Percentiles rank a stretch among this genome's conserved stretches.
Evolutionary conservation across 1,140 invertebrate genomes (phyloP).

Genomic region (Magallana ariakensis): DNA sequence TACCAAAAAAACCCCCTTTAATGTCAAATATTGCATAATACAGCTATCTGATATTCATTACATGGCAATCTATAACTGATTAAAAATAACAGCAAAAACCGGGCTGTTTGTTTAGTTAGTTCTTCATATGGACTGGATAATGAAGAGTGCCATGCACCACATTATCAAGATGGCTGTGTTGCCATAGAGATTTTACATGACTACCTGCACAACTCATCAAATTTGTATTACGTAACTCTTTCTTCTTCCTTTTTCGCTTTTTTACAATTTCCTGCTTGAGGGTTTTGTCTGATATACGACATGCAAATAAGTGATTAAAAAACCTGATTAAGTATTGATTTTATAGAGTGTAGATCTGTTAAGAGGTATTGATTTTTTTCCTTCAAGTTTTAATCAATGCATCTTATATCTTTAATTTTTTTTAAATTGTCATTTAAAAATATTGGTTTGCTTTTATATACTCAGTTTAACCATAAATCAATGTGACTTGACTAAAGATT

Average conservation of each 20-base stretch:
- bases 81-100: not conserved
- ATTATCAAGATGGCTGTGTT: slow-evolving; percentile 7
- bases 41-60: slow-evolving; percentile 8
- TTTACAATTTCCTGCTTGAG: not conserved
- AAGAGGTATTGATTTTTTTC: not conserved
- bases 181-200: not conserved
- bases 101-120: not conserved
- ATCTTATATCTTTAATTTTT: too few species aligned
- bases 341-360: not conserved
- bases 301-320: not conserved
- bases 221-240: slow-evolving; percentile 10
- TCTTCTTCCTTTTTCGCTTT: not conserved
- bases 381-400: not conserved
- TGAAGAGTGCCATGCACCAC: not conserved
- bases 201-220: slow-evolving; percentile 13
- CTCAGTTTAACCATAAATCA: too few species aligned
- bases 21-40: slow-evolving; percentile 27
- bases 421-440: too few species aligned
- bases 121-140: not conserved
- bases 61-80: not conserved
- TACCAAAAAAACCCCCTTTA: not conserved
- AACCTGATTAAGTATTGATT: not conserved
- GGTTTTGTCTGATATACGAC: not conserved
- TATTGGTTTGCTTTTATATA: too few species aligned
- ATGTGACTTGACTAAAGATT: too few species aligned